Conservation (phyloP, 2,888 invertebrate species). For the Pristionchus japonicus region DNA sequence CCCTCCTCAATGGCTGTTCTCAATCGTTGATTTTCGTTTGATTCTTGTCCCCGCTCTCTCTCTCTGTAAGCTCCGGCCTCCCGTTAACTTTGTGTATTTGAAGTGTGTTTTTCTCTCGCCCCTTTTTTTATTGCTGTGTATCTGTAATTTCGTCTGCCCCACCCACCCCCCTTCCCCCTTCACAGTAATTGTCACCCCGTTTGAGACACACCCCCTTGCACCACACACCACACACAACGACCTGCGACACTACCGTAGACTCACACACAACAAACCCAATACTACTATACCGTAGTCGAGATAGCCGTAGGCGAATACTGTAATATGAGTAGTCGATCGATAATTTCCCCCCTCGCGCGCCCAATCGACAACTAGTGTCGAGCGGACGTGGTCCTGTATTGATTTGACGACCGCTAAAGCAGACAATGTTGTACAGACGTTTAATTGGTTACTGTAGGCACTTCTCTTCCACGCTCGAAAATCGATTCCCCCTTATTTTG, state of each 20-base stretch:
- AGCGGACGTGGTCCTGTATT: neutral
- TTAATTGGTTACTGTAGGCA: constrained; percentile 33
- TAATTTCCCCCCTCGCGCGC: neutral
- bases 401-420: constrained; percentile 20
- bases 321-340: constrained; percentile 40
- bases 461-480: constrained; percentile 16
- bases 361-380: constrained; percentile 23
- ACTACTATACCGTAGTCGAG: constrained; percentile 14
- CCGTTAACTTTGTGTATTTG: neutral
- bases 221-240: neutral
- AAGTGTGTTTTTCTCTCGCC: neutral
- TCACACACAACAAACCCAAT: constrained; percentile 1
- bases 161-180: too few species aligned
- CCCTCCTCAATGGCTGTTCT: constrained; percentile 6
- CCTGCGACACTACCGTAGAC: constrained; percentile 40
- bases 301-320: constrained; percentile 43
- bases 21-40: constrained; percentile 29
- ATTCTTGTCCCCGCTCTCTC: neutral
- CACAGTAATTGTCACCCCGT: neutral
- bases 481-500: neutral
- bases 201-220: neutral
- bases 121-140: neutral
- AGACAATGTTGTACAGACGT: constrained; percentile 43
- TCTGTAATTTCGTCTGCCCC: constrained; percentile 5
- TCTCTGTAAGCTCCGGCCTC: neutral